Conservation (phyloP, 2,113 vertebrate species). For the Cyphomyrus discorhynchus region DNA sequence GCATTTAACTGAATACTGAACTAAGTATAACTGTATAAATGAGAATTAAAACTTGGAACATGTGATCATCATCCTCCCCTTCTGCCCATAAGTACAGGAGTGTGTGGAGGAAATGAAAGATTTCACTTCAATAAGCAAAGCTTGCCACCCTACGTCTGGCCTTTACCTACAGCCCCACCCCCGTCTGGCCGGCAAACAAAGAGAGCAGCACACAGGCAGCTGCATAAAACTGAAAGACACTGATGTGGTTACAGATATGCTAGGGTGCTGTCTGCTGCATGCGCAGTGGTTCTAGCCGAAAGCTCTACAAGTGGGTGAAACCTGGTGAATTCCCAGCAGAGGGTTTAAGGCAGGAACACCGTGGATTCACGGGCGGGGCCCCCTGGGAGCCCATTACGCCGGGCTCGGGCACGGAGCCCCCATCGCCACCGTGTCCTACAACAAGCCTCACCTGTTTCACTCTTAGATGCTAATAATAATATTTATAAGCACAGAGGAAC, state of each 20-base stretch:
- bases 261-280: neutral
- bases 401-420: neutral
- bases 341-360: neutral
- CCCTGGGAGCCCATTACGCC: neutral
- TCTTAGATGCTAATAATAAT: constrained; percentile 1
- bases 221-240: neutral
- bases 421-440: neutral
- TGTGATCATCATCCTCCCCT: neutral
- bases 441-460: neutral
- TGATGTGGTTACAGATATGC: neutral
- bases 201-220: neutral
- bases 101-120: neutral
- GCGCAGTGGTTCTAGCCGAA: neutral
- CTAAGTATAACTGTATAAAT: neutral
- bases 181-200: neutral
- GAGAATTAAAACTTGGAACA: neutral
- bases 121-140: neutral
- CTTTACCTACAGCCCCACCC: neutral
- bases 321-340: neutral
- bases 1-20: neutral
- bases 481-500: neutral
- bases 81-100: neutral
- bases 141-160: neutral
- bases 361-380: neutral
- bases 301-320: neutral